Percentiles rank a stretch among this genome's conserved stretches.
These are phyloP conservation scores for Cyclopterus lumpus DNA, from an alignment of 2,797 vertebrate species.

Conservation along the genomic window DNA sequence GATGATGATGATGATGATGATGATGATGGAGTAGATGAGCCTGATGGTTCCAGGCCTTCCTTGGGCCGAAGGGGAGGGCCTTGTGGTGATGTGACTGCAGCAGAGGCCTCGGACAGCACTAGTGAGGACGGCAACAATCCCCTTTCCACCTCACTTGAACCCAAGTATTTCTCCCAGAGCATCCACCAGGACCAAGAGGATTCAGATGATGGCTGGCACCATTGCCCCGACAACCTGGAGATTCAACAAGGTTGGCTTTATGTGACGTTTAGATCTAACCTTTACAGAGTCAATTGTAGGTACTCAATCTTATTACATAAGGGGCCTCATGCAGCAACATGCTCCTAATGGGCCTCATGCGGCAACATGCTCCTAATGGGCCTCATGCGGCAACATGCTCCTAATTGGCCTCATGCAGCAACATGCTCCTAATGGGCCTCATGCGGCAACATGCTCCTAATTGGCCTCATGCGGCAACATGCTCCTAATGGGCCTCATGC, in stretches of 20 bases:
- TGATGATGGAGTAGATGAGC: constrained; percentile 61
- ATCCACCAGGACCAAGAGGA: constrained; percentile 73
- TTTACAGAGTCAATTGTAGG: too few species aligned
- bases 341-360: background rate
- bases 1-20: constrained; percentile 15
- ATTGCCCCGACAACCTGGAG: constrained; percentile 68
- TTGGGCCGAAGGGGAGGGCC: constrained; percentile 70
- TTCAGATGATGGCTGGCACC: constrained; percentile 76
- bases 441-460: too few species aligned
- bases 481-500: too few species aligned
- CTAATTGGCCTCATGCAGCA: too few species aligned
- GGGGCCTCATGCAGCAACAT: background rate
- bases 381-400: too few species aligned
- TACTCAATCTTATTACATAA: background rate
- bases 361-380: too few species aligned
- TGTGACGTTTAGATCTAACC: background rate
- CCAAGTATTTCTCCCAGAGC: constrained; percentile 86
- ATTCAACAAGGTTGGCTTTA: constrained; percentile 74
- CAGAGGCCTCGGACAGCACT: constrained; percentile 52
- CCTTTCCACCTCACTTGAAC: constrained; percentile 77
- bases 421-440: too few species aligned
- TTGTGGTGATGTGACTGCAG: constrained; percentile 58
- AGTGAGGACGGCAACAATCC: constrained; percentile 62
- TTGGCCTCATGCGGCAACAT: too few species aligned
- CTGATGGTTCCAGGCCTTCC: constrained; percentile 56